These are phyloP conservation scores for Drosophila albomicans DNA, from an alignment of 1,140 invertebrate species.

Conservation along the genomic window DNA sequence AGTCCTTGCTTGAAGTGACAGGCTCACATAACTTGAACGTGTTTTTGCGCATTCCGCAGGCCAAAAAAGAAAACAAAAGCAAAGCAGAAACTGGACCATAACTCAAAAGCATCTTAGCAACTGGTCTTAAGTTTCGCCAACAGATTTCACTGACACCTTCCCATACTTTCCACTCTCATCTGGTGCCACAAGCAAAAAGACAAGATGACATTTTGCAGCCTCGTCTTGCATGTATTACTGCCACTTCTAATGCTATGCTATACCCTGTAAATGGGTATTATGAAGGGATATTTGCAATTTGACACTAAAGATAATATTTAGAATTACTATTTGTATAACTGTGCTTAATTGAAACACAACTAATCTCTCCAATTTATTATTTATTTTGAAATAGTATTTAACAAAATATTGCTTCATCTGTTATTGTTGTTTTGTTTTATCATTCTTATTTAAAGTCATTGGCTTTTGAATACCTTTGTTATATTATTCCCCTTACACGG, in stretches of 20 bases:
- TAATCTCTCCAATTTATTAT: too few species aligned
- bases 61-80: constrained; percentile 28
- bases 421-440: not conserved
- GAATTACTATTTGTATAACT: too few species aligned
- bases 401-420: not conserved
- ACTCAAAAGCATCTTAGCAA: constrained; percentile 50
- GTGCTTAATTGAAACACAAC: too few species aligned
- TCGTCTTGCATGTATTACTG: constrained; percentile 49
- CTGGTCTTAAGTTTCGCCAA: constrained; percentile 41
- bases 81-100: constrained; percentile 37
- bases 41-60: constrained; percentile 21
- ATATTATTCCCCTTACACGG: not conserved
- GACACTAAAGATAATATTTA: too few species aligned
- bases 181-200: constrained; percentile 28
- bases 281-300: not conserved
- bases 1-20: constrained; percentile 14
- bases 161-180: not conserved
- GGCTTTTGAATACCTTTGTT: not conserved
- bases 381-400: too few species aligned
- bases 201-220: constrained; percentile 44
- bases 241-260: constrained; percentile 25
- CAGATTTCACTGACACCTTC: constrained; percentile 21
- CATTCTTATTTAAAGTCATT: too few species aligned
- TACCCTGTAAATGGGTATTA: not conserved
- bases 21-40: constrained; percentile 23